phyloP scores from a whole-genome alignment of 2,888 invertebrate genomes.

The Acleris holmiana region DNA sequence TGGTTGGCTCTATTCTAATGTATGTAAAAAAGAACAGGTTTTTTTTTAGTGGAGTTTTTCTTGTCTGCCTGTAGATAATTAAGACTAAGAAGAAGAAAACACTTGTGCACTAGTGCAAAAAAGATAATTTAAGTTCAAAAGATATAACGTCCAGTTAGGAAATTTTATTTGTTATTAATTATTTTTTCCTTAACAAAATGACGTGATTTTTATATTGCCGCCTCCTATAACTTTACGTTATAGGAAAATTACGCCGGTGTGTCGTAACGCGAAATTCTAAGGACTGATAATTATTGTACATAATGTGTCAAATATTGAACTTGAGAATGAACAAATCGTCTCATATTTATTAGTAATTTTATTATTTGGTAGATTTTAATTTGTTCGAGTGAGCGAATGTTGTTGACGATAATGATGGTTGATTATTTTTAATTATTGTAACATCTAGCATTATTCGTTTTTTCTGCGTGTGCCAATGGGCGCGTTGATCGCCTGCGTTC shows the following conservation, averaged over 20 bases:
- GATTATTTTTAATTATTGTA: conserved; percentile 65
- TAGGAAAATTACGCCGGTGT: conserved; percentile 44
- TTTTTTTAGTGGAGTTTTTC: no score
- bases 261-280: conserved; percentile 59
- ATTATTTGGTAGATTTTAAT: conserved; percentile 57
- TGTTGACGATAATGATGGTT: conserved; percentile 66
- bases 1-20: no score
- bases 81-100: no score
- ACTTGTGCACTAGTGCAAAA: no score
- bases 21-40: no score
- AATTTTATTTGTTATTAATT: no score
- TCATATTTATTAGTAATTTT: conserved; percentile 75
- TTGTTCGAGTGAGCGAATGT: conserved; percentile 65
- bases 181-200: no score
- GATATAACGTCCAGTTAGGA: no score
- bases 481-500: conserved; percentile 40
- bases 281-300: conserved; percentile 78
- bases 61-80: no score
- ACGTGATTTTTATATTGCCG: no score
- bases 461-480: conserved; percentile 48
- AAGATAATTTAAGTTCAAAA: no score
- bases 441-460: conserved; percentile 54
- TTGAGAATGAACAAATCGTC: conserved; percentile 75
- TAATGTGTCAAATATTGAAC: conserved; percentile 67
- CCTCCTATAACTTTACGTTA: conserved; percentile 31